Evolutionary conservation across 2,113 vertebrate species (phyloP).

Genomic region (Atrichornis clamosus): DNA sequence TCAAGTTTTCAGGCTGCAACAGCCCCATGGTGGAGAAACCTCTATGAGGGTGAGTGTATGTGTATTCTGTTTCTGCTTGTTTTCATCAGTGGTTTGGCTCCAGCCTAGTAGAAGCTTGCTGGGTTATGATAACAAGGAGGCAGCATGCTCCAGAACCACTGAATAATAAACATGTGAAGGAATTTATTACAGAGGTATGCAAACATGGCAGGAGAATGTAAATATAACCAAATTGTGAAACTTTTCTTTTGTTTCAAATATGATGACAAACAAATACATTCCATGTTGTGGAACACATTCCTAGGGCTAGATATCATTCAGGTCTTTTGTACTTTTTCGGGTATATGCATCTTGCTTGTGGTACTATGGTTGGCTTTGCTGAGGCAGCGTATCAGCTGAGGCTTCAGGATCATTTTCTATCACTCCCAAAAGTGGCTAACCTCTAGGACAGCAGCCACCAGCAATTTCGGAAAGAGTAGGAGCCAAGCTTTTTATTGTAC

Average conservation of each 20-base stretch:
- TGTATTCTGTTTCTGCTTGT: background rate
- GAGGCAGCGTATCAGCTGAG: background rate
- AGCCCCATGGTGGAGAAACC: constrained; percentile 95
- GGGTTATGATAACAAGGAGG: background rate
- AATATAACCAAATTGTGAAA: background rate
- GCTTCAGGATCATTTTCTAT: background rate
- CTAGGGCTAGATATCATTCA: background rate
- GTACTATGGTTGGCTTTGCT: background rate
- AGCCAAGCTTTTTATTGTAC: background rate
- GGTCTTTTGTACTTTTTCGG: background rate
- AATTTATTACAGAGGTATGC: background rate
- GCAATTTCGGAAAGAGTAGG: background rate
- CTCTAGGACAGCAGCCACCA: background rate
- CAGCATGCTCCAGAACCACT: background rate
- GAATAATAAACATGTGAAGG: background rate
- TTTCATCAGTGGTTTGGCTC: background rate
- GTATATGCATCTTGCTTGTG: background rate
- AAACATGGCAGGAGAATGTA: background rate
- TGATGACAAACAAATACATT: background rate
- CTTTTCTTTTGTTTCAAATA: background rate
- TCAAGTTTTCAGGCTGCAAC: constrained; percentile 97
- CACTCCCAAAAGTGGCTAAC: background rate
- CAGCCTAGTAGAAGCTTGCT: background rate
- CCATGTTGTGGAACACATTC: background rate
- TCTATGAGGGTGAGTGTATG: constrained; percentile 90